Conservation (phyloP, 2,113 vertebrate species). For the Cisticola juncidis region DNA sequence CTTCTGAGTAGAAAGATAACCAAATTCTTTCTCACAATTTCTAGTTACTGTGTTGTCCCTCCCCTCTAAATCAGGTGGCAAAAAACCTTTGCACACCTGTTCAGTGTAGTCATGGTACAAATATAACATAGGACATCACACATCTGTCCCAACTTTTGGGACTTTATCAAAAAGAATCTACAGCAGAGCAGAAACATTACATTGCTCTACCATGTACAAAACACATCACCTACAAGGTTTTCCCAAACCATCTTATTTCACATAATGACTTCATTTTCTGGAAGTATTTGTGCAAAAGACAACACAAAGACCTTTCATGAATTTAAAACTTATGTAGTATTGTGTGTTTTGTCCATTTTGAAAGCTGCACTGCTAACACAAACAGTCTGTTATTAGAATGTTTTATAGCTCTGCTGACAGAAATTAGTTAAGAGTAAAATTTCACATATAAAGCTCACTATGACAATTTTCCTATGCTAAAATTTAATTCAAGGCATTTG, state of each 20-base stretch:
- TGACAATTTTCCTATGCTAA: neutral
- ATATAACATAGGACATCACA: neutral
- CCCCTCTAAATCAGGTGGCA: neutral
- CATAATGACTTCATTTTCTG: neutral
- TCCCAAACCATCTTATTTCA: neutral
- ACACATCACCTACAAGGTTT: neutral
- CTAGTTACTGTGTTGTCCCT: neutral
- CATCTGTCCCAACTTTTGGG: neutral
- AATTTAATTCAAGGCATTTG: neutral
- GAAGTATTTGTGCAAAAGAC: neutral
- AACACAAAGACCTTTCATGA: neutral
- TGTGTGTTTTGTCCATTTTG: neutral
- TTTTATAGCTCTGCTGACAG: neutral
- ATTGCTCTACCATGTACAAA: neutral
- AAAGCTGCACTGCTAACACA: neutral
- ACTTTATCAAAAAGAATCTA: neutral
- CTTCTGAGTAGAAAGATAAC: neutral
- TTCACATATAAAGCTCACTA: neutral
- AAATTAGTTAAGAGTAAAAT: neutral
- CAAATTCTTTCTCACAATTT: neutral
- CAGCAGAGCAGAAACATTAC: neutral
- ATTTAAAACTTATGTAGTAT: neutral
- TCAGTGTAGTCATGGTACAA: neutral
- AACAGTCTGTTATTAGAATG: neutral
- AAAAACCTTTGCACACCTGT: neutral